A percentile compares a stretch with the other conserved stretches of the same genome.
phyloP scores from a whole-genome alignment of 1,140 invertebrate species.

The Eumaeus atala region DNA sequence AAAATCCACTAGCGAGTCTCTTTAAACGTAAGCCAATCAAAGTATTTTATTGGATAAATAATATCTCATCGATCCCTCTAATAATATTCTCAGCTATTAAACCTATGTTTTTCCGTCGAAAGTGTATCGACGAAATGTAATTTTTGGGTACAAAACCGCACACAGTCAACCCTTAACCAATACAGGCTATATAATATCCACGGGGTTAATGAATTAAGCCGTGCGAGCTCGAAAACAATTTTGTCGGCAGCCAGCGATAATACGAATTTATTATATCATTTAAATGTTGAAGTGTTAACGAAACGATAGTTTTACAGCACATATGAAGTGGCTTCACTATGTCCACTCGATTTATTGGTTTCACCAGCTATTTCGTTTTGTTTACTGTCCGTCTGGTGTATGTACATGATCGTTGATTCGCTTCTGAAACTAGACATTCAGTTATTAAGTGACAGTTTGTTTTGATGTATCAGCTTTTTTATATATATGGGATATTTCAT shows the following conservation, averaged over 20 bases:
- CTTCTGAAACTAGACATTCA: too few species aligned
- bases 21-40: too few species aligned
- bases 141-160: constrained; percentile 9
- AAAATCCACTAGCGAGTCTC: too few species aligned
- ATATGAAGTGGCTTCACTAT: constrained; percentile 6
- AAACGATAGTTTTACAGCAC: constrained; percentile 35
- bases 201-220: constrained; percentile 52
- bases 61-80: too few species aligned
- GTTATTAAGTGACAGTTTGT: too few species aligned
- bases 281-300: constrained; percentile 55
- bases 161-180: constrained; percentile 16
- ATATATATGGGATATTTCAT: too few species aligned
- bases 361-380: not conserved
- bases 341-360: constrained; percentile 10
- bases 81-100: too few species aligned
- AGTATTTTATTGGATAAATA: too few species aligned
- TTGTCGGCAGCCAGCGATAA: constrained; percentile 54
- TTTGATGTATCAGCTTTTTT: too few species aligned
- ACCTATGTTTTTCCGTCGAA: constrained; percentile 1
- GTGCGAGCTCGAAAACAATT: constrained; percentile 55
- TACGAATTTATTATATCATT: constrained; percentile 67
- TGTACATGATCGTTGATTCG: too few species aligned
- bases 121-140: not conserved
- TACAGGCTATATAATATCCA: constrained; percentile 40
- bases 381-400: too few species aligned